Conservation (phyloP, 1,140 invertebrate species). For the Drosophila ananassae region DNA sequence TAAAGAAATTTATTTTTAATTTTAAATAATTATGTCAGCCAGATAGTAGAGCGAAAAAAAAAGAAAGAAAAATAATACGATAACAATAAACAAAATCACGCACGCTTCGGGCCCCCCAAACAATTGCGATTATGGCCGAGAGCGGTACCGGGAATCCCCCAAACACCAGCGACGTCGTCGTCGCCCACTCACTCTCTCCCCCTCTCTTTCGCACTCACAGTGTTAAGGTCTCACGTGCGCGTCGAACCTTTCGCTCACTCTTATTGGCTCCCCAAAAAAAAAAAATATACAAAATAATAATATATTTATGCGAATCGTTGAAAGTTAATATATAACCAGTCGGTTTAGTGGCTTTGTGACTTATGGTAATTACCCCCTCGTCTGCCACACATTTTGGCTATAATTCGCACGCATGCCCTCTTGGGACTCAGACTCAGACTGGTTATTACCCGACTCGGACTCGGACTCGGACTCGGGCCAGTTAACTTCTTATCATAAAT, state of each 20-base stretch:
- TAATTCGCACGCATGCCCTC: background rate
- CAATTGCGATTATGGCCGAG: constrained; percentile 48
- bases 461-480: too few species aligned
- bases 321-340: constrained; percentile 33
- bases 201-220: background rate
- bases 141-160: constrained; percentile 51
- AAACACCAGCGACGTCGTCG: constrained; percentile 5
- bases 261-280: background rate
- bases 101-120: constrained; percentile 59
- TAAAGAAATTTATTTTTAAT: constrained; percentile 60
- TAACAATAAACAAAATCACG: constrained; percentile 48
- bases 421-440: background rate
- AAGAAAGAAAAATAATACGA: constrained; percentile 12
- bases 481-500: constrained; percentile 2
- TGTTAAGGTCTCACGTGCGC: constrained; percentile 1
- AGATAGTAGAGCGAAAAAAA: constrained; percentile 30
- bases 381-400: background rate
- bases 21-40: constrained; percentile 77
- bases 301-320: background rate
- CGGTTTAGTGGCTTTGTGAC: constrained; percentile 30
- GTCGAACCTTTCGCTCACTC: background rate
- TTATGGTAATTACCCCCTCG: constrained; percentile 35
- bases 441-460: background rate
- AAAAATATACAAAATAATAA: background rate
- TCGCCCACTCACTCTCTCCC: constrained; percentile 1